These are phyloP conservation scores for Temnothorax unifasciatus DNA, from an alignment of 2,888 invertebrate species.

Conservation along the genomic window DNA sequence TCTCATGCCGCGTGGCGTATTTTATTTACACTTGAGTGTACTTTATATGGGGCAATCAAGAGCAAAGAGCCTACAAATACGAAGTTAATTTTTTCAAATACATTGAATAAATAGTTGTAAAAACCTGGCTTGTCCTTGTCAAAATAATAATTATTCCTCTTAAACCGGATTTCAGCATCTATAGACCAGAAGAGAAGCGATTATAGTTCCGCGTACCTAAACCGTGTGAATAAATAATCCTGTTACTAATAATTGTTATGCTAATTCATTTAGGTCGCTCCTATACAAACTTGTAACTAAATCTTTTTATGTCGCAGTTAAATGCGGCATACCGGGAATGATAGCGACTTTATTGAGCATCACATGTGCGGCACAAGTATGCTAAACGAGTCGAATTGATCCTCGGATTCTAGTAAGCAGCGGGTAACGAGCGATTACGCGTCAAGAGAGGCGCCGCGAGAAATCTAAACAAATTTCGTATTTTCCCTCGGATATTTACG, in stretches of 20 bases:
- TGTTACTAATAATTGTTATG: not conserved
- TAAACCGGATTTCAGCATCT: not conserved
- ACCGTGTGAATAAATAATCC: not conserved
- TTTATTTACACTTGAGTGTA: not conserved
- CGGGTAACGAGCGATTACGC: conserved; percentile 17
- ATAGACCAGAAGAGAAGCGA: not conserved
- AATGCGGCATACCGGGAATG: conserved; percentile 3
- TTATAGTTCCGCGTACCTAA: not conserved
- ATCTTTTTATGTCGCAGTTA: not conserved
- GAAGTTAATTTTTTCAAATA: not conserved
- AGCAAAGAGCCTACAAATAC: not conserved
- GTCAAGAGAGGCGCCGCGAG: conserved; percentile 41
- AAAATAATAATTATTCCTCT: not conserved
- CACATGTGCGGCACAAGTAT: conserved; percentile 43
- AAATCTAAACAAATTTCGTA: conserved; percentile 67
- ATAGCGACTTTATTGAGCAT: conserved; percentile 46
- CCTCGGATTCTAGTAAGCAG: conserved; percentile 51
- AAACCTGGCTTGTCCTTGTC: not conserved
- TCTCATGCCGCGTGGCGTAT: not conserved
- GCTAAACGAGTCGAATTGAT: conserved; percentile 67
- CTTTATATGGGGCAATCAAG: not conserved
- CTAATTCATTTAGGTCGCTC: not conserved
- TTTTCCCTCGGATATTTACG: conserved; percentile 67
- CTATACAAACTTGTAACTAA: not conserved
- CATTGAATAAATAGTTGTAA: not conserved